Conservation (phyloP, 2,888 invertebrate genomes). For the Nemotelus pantherinus region DNA sequence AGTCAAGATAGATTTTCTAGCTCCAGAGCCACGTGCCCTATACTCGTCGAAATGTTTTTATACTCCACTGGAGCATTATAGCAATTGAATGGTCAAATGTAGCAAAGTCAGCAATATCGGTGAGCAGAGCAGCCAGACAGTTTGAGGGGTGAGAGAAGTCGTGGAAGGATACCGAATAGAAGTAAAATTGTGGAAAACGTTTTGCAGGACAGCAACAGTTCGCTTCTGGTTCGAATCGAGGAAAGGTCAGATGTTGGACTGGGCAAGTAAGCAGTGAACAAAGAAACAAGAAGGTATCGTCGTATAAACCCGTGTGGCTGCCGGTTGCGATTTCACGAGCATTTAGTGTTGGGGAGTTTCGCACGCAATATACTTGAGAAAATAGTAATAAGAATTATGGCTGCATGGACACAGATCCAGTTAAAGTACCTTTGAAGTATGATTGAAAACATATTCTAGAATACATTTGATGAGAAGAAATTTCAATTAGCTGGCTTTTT, state of each 20-base stretch:
- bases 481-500: too few species aligned
- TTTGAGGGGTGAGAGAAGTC: not conserved
- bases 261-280: too few species aligned
- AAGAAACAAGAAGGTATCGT: too few species aligned
- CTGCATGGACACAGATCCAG: too few species aligned
- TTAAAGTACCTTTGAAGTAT: too few species aligned
- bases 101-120: slow-evolving; percentile 3
- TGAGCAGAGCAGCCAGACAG: not conserved
- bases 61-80: slow-evolving; percentile 25
- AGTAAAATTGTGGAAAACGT: not conserved
- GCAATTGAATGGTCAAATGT: slow-evolving; percentile 29
- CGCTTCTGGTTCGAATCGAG: too few species aligned
- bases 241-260: too few species aligned
- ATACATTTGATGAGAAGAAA: too few species aligned
- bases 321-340: slow-evolving; percentile 26
- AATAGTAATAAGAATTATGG: too few species aligned
- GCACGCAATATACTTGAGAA: not conserved
- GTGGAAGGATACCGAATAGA: not conserved
- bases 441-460: too few species aligned
- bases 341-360: slow-evolving; percentile 1
- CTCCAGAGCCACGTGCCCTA: not conserved
- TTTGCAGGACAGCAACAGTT: too few species aligned
- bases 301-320: not conserved
- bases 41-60: slow-evolving; percentile 23
- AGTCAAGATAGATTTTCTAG: slow-evolving; percentile 6